Evolutionary conservation across 1,140 invertebrate species (phyloP), one percentile per base, ranked within the genome.

Genomic region (Drosophila bipectinata): DNA sequence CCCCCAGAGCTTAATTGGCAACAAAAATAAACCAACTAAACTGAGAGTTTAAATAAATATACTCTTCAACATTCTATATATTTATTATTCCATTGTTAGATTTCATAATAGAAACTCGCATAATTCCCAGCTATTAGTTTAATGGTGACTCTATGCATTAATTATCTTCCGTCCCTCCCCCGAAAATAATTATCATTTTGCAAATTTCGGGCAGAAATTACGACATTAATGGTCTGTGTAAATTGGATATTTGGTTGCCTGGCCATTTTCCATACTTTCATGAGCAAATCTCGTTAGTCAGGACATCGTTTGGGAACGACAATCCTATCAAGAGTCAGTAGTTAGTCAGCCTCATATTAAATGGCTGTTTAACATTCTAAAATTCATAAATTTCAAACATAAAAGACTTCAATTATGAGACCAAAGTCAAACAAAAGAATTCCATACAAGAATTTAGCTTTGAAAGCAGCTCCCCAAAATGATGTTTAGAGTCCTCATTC

Each of bases 111-210:
- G n/a, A 47, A 47, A 37, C n/a, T 34, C 9, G 10, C 24, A 62
- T 63, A 41, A 41, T 49, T 63, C 32, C 30, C 26, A 52, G 32
- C 45, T 64, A 63, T 67, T 63, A 67, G 59, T 67, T 64, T 41
- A 63, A 62, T 63, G 59, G 63, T 32, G 15, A 24, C 18, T 62
- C 47, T 66, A 21, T 30, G 47, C 48, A 52, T 64, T 62, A 67
- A 66, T 53, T 67, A 64, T 53, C 52, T 52, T 7, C 45, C 7
- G 15, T 8, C 10, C 30, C 18, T 44, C 18, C 44, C 15, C 32
- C 6, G 21, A 28, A 48, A 26, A 59, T 69, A 69, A 69, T 69
- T 57, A 48, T 44, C 26, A 69, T 55, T 68, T 68, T 69, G 32
- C 15, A 41, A 49, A 39, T 49, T 57, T 26, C 32, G 9, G 18